phyloP scores from a whole-genome alignment of 2,113 vertebrate species.

The Xiphophorus hellerii region DNA sequence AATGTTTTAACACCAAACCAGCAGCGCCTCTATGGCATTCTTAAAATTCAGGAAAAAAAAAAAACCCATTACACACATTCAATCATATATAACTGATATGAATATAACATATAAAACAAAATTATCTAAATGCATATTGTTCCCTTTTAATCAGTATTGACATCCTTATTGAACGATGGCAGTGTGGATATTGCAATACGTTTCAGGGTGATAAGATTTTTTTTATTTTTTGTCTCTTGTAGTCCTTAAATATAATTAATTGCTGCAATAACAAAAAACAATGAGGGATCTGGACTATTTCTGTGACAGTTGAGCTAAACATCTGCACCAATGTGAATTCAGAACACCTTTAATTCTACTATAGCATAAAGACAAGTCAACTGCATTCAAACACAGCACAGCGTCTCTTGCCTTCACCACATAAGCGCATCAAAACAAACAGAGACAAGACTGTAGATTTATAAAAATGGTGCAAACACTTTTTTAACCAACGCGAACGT shows the following conservation, averaged over 20 bases:
- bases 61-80: background rate
- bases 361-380: background rate
- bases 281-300: background rate
- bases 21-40: background rate
- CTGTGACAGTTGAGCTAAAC: background rate
- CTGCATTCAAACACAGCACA: conserved; percentile 2
- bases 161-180: conserved; percentile 10
- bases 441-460: conserved; percentile 7
- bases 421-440: conserved; percentile 23
- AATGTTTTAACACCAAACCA: conserved; percentile 9
- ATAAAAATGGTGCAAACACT: conserved; percentile 35
- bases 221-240: background rate
- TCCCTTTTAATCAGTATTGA: conserved; percentile 38
- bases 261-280: background rate
- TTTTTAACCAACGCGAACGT: conserved; percentile 12
- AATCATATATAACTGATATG: background rate
- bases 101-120: background rate
- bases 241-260: background rate
- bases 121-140: background rate
- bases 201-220: background rate
- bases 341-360: background rate
- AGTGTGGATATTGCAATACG: background rate
- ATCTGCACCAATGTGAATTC: background rate
- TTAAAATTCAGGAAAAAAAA: background rate
- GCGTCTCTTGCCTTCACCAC: conserved; percentile 33